Conservation (phyloP, 2,113 vertebrate species). For the Dendrocopos noguchii region DNA sequence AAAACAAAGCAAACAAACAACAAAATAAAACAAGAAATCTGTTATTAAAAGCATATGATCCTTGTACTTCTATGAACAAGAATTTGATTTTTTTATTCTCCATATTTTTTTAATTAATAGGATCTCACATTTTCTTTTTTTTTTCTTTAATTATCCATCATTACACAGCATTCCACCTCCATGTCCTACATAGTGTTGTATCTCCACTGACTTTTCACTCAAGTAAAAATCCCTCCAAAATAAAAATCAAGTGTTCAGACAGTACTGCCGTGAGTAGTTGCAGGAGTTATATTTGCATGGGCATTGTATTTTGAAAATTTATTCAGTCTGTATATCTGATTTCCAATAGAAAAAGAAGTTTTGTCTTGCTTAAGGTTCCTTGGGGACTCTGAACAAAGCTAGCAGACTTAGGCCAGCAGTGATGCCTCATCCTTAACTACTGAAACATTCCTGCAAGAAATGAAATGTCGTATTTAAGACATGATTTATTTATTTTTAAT, state of each 20-base stretch:
- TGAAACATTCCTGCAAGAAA: not conserved
- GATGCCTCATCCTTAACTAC: not conserved
- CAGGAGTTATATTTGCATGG: not conserved
- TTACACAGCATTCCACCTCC: not conserved
- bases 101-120: not conserved
- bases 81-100: not conserved
- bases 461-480: not conserved
- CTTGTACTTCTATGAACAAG: not conserved
- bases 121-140: not conserved
- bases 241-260: not conserved
- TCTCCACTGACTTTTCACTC: not conserved
- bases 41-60: not conserved
- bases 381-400: not conserved
- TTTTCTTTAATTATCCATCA: not conserved
- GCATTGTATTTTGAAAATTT: not conserved
- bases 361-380: not conserved
- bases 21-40: constrained; percentile 1
- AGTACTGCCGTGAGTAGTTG: not conserved
- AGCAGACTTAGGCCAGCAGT: not conserved
- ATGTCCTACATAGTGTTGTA: not conserved
- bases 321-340: not conserved
- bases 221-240: accelerated
- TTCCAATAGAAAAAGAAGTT: not conserved
- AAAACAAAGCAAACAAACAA: constrained; percentile 10
- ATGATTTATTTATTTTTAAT: not conserved